A percentile compares a stretch with the other conserved stretches of the same genome.
Conservation (phyloP, 2,888 invertebrate genomes). For the Taenaris catops region DNA sequence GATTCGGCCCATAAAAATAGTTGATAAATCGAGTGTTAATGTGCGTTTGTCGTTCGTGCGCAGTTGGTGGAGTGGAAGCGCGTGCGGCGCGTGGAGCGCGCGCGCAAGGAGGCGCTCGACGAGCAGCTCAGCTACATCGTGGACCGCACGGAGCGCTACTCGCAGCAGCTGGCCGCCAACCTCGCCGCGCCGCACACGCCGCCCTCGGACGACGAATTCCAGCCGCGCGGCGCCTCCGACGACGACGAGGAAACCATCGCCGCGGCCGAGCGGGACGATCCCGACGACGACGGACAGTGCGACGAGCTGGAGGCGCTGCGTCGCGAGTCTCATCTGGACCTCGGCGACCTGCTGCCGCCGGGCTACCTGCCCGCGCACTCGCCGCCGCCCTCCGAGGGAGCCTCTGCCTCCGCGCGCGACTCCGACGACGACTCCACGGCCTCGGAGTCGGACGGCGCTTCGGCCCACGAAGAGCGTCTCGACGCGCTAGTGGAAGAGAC, state of each 20-base stretch:
- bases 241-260: slow-evolving; percentile 98
- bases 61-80: slow-evolving; percentile 96
- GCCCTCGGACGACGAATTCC: slow-evolving; percentile 86
- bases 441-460: slow-evolving; percentile 40
- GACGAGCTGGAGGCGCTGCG: slow-evolving; percentile 92
- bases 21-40: no score
- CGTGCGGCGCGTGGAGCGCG: slow-evolving; percentile 94
- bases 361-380: slow-evolving; percentile 85
- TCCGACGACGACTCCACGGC: slow-evolving; percentile 37
- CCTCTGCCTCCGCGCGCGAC: slow-evolving; percentile 14
- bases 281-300: slow-evolving; percentile 82
- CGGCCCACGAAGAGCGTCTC: slow-evolving; percentile 22
- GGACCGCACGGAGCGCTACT: slow-evolving; percentile 98
- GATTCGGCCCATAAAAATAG: no score
- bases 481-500: slow-evolving; percentile 30
- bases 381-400: slow-evolving; percentile 76
- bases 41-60: not conserved
- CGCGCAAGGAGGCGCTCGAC: slow-evolving; percentile 96
- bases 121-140: slow-evolving; percentile 98
- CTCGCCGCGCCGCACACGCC: slow-evolving; percentile 62
- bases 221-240: slow-evolving; percentile 85
- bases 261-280: slow-evolving; percentile 86
- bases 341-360: slow-evolving; percentile 92
- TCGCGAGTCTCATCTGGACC: slow-evolving; percentile 92
- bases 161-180: slow-evolving; percentile 92